Base-by-base conservation (phyloP, 2,888 invertebrate genomes). In the Lepidochrysops patricia region DNA sequence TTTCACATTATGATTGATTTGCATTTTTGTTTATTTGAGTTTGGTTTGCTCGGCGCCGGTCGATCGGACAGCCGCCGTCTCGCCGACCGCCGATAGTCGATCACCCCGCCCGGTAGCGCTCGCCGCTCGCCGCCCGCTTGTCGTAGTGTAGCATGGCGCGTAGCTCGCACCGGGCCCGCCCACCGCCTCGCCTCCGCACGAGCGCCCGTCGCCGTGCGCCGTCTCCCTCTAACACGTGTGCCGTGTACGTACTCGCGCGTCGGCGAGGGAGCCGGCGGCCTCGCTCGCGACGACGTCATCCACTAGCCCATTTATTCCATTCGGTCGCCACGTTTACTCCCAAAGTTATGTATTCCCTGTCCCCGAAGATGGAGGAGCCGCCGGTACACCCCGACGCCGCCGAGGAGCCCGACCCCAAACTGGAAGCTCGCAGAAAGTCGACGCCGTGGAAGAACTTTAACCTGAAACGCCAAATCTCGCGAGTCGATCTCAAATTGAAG, bases 381-480 rank as follows among this genome's bases (percentile, higher is more conserved):
- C 73, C 70, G 60, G 67, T 63, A 64, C 71, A 67, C 66, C 74
- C 70, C 59, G 69, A 71, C 59, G 71, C 74, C 63, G 84, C 66
- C 61, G 84, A 73, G 70, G 74, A 72, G 61, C 68, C 71, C 49
- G 72, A 72, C 64, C 64, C 65, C 61, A 82, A 79, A 68, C 83
- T 84, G 63, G 91, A 91, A 72, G 70, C 80, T 37, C 82, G 93
- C 64, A 90, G 93, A 68, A 93, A 93, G 71, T 93, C 93, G 32
- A 91, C 92, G 66, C 90, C 92, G 67, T 95, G 95, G 94, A 95
- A 94, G 81, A 92, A 92, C 63, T 95, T 95, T 87, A 94, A 93
- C 79, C 89, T 96, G 63, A 96, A 96, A 81, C 92, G 95, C 70
- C 95, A 95, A 82, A 90, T 96, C 70, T 95, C 94, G 64, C 94